Percentiles rank a stretch among this genome's conserved stretches.
These are phyloP conservation scores for Rhynchophorus ferrugineus DNA, from an alignment of 1,140 invertebrate genomes.

Conservation along the genomic window DNA sequence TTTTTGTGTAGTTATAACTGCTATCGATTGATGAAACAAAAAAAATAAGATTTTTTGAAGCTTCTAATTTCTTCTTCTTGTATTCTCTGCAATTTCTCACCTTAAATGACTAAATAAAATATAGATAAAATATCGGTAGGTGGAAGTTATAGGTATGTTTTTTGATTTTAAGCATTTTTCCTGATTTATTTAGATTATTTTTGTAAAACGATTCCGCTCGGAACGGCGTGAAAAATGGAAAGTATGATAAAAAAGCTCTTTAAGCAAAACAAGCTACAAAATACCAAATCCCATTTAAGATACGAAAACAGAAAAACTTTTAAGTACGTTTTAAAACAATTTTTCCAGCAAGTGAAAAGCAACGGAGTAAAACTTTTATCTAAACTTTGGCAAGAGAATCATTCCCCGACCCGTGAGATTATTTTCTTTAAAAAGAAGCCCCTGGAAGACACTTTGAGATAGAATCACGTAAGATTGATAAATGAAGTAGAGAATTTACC, in stretches of 20 bases:
- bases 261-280: neutral
- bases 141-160: too few relatives aligned
- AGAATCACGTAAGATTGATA: slow-evolving; percentile 6
- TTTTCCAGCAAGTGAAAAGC: slow-evolving; percentile 4
- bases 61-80: too few relatives aligned
- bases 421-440: slow-evolving; percentile 5
- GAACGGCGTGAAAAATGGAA: neutral
- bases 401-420: slow-evolving; percentile 4
- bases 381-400: slow-evolving; percentile 5
- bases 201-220: neutral
- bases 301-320: neutral
- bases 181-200: neutral
- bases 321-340: slow-evolving; percentile 6
- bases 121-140: too few relatives aligned
- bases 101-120: too few relatives aligned
- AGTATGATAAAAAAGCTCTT: neutral
- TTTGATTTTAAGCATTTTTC: neutral
- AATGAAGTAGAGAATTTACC: slow-evolving; percentile 4
- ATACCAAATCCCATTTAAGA: neutral
- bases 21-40: too few relatives aligned
- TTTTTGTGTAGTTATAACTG: too few relatives aligned
- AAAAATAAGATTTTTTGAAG: too few relatives aligned
- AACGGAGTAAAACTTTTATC: slow-evolving; percentile 6
- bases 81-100: too few relatives aligned
- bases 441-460: slow-evolving; percentile 3